Conservation (phyloP, 2,113 vertebrate species). For the Seriola quinqueradiata region DNA sequence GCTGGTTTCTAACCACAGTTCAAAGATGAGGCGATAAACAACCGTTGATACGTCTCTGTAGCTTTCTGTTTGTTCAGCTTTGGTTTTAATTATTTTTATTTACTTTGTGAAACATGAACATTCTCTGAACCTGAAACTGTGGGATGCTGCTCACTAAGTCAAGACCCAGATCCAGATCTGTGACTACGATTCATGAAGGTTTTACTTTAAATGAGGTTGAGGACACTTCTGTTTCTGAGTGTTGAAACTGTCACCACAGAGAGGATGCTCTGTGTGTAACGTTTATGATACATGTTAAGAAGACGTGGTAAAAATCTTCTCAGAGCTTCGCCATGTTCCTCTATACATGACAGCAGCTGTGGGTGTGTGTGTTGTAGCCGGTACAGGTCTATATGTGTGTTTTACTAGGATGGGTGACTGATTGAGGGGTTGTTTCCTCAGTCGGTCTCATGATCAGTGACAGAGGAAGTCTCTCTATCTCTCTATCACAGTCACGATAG, state of each 20-base stretch:
- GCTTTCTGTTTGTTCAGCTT: neutral
- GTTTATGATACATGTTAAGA: neutral
- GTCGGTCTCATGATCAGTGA: constrained; percentile 48
- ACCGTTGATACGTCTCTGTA: neutral
- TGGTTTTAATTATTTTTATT: neutral
- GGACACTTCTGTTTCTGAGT: neutral
- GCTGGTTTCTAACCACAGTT: neutral
- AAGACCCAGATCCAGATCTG: neutral
- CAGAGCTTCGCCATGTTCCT: rapidly evolving
- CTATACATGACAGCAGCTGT: neutral
- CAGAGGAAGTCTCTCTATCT: constrained; percentile 72
- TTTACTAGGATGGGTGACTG: neutral
- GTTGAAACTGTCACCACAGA: neutral
- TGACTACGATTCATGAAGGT: constrained; percentile 64
- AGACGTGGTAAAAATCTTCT: neutral
- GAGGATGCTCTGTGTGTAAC: neutral
- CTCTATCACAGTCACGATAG: neutral
- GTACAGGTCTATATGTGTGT: constrained; percentile 6
- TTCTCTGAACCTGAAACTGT: neutral
- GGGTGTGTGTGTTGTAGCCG: neutral
- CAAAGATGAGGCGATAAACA: neutral
- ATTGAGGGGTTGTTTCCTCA: neutral
- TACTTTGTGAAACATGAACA: neutral
- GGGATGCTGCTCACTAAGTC: constrained; percentile 20
- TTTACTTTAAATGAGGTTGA: constrained; percentile 19